Evolutionary conservation across 2,113 vertebrate species (phyloP).

Genomic region (Plecotus auritus): DNA sequence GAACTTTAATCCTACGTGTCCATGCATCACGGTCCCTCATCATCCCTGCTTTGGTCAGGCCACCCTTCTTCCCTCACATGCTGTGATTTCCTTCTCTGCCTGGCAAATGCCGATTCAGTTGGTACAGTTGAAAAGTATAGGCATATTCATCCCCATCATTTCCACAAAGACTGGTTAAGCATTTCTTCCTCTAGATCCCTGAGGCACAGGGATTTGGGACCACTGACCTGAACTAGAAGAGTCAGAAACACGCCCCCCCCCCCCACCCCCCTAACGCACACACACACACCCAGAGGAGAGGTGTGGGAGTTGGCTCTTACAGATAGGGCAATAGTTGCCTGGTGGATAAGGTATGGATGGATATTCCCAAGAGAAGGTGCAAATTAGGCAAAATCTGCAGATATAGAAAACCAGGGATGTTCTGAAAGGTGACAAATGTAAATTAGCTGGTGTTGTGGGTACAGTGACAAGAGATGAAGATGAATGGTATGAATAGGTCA

Average conservation of each 20-base stretch:
- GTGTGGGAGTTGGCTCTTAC: neutral
- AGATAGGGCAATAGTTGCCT: neutral
- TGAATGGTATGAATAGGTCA: accelerated
- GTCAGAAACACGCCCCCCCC: accelerated
- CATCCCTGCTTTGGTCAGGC: neutral
- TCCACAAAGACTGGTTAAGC: neutral
- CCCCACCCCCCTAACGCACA: too few relatives aligned
- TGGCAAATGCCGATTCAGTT: neutral
- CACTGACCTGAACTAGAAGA: neutral
- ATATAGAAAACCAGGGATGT: neutral
- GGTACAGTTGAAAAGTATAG: neutral
- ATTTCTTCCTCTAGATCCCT: neutral
- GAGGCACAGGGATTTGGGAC: neutral
- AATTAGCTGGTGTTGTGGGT: neutral
- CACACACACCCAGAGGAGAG: neutral
- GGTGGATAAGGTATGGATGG: neutral
- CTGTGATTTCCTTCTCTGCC: neutral
- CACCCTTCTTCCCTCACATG: neutral
- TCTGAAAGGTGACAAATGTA: neutral
- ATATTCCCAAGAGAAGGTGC: neutral
- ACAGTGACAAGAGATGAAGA: neutral
- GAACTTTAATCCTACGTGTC: neutral
- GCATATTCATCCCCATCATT: neutral
- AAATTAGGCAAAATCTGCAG: too few relatives aligned
- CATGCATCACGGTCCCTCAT: accelerated